Conservation (phyloP, 2,888 invertebrate genomes). For the Matsumyia berberina region DNA sequence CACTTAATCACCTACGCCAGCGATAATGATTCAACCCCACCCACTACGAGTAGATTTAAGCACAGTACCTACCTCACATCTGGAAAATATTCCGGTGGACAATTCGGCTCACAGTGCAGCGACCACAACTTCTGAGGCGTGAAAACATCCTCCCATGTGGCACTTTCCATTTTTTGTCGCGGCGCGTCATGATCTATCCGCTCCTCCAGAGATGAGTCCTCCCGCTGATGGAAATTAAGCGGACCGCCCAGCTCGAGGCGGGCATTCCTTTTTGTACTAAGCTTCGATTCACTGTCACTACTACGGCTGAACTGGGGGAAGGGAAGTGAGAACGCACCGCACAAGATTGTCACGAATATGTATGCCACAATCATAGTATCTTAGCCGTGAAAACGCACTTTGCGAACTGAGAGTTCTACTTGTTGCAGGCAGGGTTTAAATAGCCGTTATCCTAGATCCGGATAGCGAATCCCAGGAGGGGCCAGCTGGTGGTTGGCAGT, state of each 20-base stretch:
- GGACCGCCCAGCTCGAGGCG: not conserved
- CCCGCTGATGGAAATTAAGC: not conserved
- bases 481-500: too few relatives aligned
- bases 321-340: constrained; percentile 48
- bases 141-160: constrained; percentile 76
- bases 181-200: not conserved
- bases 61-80: not conserved
- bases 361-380: constrained; percentile 58
- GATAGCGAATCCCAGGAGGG: too few relatives aligned
- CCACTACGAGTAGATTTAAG: not conserved
- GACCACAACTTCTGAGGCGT: constrained; percentile 80
- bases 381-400: constrained; percentile 29
- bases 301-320: constrained; percentile 16
- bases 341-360: constrained; percentile 48
- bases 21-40: not conserved
- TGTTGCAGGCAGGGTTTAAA: constrained; percentile 54
- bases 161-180: constrained; percentile 1
- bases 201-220: constrained; percentile 22
- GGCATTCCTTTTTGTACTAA: constrained; percentile 14
- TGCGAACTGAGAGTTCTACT: constrained; percentile 45
- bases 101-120: constrained; percentile 79
- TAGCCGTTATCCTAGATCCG: constrained; percentile 23
- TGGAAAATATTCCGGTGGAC: constrained; percentile 79
- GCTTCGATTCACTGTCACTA: constrained; percentile 23
- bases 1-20: not conserved